These are phyloP conservation scores for Theristicus caerulescens DNA, from an alignment of 2,113 vertebrate species.

Conservation along the genomic window DNA sequence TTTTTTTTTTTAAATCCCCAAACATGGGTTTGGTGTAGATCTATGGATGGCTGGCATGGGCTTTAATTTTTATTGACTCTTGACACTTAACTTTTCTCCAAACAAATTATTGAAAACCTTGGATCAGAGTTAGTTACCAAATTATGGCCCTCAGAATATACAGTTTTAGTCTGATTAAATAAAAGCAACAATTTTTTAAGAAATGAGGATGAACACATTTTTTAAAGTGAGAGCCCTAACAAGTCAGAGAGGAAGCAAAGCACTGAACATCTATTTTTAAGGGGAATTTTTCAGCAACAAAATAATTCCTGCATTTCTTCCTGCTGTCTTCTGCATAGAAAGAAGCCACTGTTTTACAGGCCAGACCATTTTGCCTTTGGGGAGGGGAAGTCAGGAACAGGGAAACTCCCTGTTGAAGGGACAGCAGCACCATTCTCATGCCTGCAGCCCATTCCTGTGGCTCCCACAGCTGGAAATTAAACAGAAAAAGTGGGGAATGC, in stretches of 20 bases:
- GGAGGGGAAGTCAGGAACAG: constrained; percentile 40
- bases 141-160: background rate
- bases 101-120: background rate
- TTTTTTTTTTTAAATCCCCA: background rate
- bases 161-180: background rate
- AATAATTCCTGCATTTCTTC: constrained; percentile 7
- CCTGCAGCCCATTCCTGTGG: constrained; percentile 72
- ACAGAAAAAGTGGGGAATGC: constrained; percentile 55
- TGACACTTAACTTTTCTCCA: background rate
- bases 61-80: background rate
- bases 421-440: constrained; percentile 56
- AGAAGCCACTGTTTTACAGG: constrained; percentile 41
- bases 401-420: constrained; percentile 44
- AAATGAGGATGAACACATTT: background rate
- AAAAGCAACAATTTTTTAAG: background rate
- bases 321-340: constrained; percentile 26
- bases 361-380: constrained; percentile 48
- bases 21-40: background rate
- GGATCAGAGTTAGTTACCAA: background rate
- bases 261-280: background rate
- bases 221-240: background rate
- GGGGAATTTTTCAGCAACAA: background rate
- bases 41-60: background rate
- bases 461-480: constrained; percentile 64
- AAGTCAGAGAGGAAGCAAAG: background rate